Conservation (phyloP, 64 coral and sea anemone species). For the Pocillopora verrucosa region DNA sequence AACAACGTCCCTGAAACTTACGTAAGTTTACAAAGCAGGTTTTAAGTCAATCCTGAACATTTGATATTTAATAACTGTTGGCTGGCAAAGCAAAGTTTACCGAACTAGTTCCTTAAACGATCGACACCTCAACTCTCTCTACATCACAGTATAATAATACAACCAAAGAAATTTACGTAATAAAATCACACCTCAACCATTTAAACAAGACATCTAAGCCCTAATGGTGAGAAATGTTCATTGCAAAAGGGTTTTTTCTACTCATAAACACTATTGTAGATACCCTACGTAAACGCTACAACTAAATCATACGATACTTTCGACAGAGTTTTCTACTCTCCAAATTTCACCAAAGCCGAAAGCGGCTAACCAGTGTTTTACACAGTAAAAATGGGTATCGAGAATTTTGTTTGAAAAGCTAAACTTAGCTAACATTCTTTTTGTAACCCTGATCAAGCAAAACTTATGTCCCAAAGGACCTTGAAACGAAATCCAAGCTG, state of each 20-base stretch:
- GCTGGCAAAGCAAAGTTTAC: conserved; percentile 39
- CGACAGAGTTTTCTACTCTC: not conserved
- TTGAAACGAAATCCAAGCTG: not conserved
- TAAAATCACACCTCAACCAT: conserved; percentile 27
- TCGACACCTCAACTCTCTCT: not conserved
- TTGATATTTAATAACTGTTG: conserved; percentile 45
- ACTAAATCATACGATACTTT: conserved; percentile 24
- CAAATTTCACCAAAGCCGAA: conserved; percentile 44
- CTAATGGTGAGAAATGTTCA: conserved; percentile 20
- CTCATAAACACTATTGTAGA: conserved; percentile 22
- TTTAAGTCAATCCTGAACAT: conserved; percentile 22
- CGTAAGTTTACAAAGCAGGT: conserved; percentile 21
- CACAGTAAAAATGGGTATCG: conserved; percentile 66
- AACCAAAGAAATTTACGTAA: not conserved
- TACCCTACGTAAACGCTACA: not conserved
- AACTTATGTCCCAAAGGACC: conserved; percentile 1
- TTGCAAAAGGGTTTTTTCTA: conserved; percentile 33
- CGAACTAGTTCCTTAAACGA: not conserved
- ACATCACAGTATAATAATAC: not conserved
- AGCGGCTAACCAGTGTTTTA: conserved; percentile 64
- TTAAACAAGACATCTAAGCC: not conserved
- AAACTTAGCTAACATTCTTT: conserved; percentile 17
- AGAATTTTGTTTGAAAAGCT: conserved; percentile 44
- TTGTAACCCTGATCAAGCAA: not conserved
- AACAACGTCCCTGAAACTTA: not conserved